Percentiles rank a stretch among this genome's conserved stretches.
Evolutionary conservation across 2,113 vertebrate genomes (phyloP).

Genomic region (Oplegnathus fasciatus): DNA sequence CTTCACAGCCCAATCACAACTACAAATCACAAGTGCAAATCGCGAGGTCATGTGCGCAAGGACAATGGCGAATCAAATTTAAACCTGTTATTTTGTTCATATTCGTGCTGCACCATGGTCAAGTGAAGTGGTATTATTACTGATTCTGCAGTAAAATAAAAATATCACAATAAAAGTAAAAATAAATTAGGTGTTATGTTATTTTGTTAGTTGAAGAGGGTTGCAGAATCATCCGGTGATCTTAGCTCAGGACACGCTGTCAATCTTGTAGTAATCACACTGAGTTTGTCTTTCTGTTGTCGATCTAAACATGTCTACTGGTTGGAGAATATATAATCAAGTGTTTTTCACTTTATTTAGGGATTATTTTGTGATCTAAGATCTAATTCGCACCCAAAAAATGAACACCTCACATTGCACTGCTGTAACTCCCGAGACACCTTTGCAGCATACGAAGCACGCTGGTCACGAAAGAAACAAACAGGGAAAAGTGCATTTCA

Average conservation of each 20-base stretch:
- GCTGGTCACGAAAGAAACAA: neutral
- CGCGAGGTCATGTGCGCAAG: constrained; percentile 8
- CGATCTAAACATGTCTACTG: neutral
- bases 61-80: constrained; percentile 7
- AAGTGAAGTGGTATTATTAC: neutral
- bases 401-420: neutral
- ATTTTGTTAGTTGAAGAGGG: neutral
- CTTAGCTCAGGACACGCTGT: neutral
- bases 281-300: neutral
- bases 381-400: neutral
- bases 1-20: constrained; percentile 20
- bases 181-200: neutral
- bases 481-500: neutral
- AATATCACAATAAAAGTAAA: neutral
- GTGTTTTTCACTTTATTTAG: neutral
- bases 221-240: neutral
- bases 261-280: neutral
- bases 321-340: neutral
- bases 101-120: neutral
- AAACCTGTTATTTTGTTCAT: constrained; percentile 36
- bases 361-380: neutral
- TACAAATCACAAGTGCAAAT: constrained; percentile 22
- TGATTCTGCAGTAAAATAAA: neutral
- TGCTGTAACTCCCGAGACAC: neutral
- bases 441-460: neutral